Base-by-base conservation (phyloP, 2,113 vertebrate genomes). In the Amblyornis subalaris region DNA sequence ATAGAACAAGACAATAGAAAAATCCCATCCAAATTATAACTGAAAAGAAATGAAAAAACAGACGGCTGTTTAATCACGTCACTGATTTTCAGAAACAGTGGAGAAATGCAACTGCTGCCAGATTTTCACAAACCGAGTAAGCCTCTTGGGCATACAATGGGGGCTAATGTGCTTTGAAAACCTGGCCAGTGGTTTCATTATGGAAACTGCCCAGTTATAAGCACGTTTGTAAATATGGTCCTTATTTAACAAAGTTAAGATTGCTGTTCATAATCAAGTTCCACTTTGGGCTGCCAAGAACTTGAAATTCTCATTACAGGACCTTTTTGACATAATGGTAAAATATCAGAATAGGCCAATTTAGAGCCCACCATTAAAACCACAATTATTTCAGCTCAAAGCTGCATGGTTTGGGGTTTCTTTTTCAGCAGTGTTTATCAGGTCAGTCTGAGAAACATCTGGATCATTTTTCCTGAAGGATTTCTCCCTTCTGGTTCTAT, bases 261-360 rank as follows among this genome's bases (percentile, higher is more conserved):
- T 57, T 81, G 70, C 33, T 92, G 74, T 79, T 93, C 66, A 58
- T 79, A 88, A 91, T 82, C 71, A 65, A 83, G 50, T 61, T 90
- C 42, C 19, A 70, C 38, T 73, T 54, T 83, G n/a, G 11, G 6
- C 31, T 88, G 71, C 88, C 92, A 91, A 66, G 45, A 82, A 76
- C 9, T 69, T 76, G 23, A 85, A 85, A 35, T 28, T 79, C n/a
- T 66, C 1, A 1, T 76, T 85, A 72, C 8, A 82, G 9, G 17
- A 58, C 25, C 25, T 76, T 88, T 85, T 79, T 73, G 38, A 66
- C n/a, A 18, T 78, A 60, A 40, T 12, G 14, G 14, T 80, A 35
- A 89, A 86, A 44, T 78, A 75, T 24, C 24, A 84, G 33, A 94
- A 64, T 31, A 20, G 23, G 13, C 24, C 50, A 74, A 20, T 53